These are phyloP conservation scores for Halictus rubicundus DNA, from an alignment of 1,140 invertebrate genomes.

Conservation along the genomic window DNA sequence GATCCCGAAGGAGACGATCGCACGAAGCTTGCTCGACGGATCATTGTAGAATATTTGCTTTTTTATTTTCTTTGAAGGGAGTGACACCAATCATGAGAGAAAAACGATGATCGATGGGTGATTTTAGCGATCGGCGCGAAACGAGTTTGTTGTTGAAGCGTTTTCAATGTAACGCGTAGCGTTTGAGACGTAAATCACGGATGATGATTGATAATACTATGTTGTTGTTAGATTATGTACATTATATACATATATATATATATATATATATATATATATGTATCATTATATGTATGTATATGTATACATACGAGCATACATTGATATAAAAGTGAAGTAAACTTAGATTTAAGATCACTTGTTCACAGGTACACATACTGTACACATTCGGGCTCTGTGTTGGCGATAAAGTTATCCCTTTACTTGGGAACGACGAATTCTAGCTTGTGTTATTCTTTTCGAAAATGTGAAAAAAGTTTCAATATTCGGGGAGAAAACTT, in stretches of 20 bases:
- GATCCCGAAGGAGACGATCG: constrained; percentile 48
- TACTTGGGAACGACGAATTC: neutral
- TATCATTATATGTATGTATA: constrained; percentile 20
- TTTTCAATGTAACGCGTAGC: constrained; percentile 65
- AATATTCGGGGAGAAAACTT: no score
- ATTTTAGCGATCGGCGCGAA: constrained; percentile 48
- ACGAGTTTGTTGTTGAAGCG: constrained; percentile 75
- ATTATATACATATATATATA: constrained; percentile 64
- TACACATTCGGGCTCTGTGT: neutral
- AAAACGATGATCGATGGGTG: neutral
- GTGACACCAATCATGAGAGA: constrained; percentile 16
- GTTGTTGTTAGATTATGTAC: constrained; percentile 79
- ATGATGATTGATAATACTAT: constrained; percentile 74
- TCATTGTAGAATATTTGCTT: constrained; percentile 27
- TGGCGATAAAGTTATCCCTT: constrained; percentile 15
- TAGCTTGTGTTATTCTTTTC: no score
- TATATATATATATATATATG: constrained; percentile 57
- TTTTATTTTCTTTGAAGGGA: constrained; percentile 14
- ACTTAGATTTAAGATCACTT: constrained; percentile 65
- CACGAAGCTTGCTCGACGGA: constrained; percentile 69
- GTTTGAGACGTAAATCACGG: constrained; percentile 59
- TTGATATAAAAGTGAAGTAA: constrained; percentile 72
- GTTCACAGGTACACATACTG: constrained; percentile 59
- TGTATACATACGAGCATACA: constrained; percentile 67
- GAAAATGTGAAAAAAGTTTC: no score